Evolutionary conservation across 2,113 vertebrate species (phyloP).

Genomic region (Nerophis lumbriciformis): DNA sequence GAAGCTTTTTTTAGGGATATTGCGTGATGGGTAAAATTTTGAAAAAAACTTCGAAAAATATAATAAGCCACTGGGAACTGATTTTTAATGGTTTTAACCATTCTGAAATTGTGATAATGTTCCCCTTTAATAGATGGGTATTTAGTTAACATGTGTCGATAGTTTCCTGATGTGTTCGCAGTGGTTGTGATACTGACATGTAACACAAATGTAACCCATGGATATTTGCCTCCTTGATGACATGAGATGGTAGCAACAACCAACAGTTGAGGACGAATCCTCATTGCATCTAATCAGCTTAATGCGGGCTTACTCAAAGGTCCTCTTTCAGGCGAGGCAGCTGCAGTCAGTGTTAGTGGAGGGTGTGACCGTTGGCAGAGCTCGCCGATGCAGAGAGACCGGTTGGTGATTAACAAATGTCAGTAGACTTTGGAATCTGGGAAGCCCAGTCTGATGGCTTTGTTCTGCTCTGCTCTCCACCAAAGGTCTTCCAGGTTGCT

Average conservation of each 20-base stretch:
- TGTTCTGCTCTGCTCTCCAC: constrained; percentile 76
- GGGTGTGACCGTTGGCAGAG: constrained; percentile 91
- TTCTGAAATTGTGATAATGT: too few relatives aligned
- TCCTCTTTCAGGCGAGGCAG: constrained; percentile 77
- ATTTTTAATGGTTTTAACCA: too few relatives aligned
- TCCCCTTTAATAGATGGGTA: too few relatives aligned
- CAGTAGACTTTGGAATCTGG: constrained; percentile 99
- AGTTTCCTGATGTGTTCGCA: background rate
- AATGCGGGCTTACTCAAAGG: constrained; percentile 77
- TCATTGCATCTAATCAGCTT: constrained; percentile 73
- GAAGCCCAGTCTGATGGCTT: constrained; percentile 82
- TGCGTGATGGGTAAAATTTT: too few relatives aligned
- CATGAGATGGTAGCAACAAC: constrained; percentile 54
- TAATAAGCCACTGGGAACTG: too few relatives aligned
- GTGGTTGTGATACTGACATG: constrained; percentile 19
- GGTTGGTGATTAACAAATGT: constrained; percentile 99
- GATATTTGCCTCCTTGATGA: constrained; percentile 15
- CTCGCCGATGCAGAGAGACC: constrained; percentile 86
- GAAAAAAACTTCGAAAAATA: too few relatives aligned
- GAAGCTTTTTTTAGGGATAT: too few relatives aligned
- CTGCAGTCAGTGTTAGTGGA: constrained; percentile 81
- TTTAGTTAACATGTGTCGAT: background rate
- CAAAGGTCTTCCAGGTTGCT: constrained; percentile 79
- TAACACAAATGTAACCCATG: constrained; percentile 26
- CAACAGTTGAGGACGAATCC: constrained; percentile 71